phyloP scores from a whole-genome alignment of 92 coral and sea anemone species.

The Epizoanthus scotinus region DNA sequence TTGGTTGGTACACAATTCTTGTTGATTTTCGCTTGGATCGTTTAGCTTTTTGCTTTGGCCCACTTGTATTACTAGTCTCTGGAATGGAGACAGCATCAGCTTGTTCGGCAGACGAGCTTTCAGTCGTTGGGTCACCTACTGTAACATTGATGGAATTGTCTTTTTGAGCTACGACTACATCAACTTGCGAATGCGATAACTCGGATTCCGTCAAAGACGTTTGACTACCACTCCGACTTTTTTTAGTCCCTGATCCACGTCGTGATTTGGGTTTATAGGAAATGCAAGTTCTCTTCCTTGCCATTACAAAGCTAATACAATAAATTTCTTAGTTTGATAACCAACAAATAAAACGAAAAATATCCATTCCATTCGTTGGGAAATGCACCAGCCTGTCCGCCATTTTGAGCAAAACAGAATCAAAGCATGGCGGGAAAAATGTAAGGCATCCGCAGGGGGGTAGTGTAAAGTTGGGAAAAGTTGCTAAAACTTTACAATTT shows the following conservation, averaged over 20 bases:
- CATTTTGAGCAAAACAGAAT: constrained; percentile 34
- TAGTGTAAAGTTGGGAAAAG: not conserved
- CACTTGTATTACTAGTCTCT: not conserved
- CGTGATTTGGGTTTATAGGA: constrained; percentile 48
- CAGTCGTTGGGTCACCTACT: not conserved
- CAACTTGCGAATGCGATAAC: too few species aligned
- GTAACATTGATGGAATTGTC: too few species aligned
- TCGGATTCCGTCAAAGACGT: not conserved
- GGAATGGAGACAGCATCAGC: not conserved
- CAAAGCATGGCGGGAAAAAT: constrained; percentile 39
- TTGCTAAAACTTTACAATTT: too few species aligned
- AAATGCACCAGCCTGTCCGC: constrained; percentile 13
- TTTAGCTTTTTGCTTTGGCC: not conserved
- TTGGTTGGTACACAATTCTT: constrained; percentile 6
- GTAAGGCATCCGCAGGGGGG: not conserved
- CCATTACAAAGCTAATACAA: constrained; percentile 9
- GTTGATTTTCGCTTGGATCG: constrained; percentile 21
- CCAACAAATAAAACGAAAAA: not conserved
- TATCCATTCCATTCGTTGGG: not conserved
- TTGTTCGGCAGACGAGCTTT: not conserved
- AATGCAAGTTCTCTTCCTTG: constrained; percentile 44
- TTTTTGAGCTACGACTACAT: too few species aligned
- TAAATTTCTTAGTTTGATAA: too few species aligned
- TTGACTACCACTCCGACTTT: not conserved
- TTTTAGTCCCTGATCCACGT: constrained; percentile 32